Conservation (phyloP, 2,888 invertebrate species). For the Liopterus haemorrhoidalis region DNA sequence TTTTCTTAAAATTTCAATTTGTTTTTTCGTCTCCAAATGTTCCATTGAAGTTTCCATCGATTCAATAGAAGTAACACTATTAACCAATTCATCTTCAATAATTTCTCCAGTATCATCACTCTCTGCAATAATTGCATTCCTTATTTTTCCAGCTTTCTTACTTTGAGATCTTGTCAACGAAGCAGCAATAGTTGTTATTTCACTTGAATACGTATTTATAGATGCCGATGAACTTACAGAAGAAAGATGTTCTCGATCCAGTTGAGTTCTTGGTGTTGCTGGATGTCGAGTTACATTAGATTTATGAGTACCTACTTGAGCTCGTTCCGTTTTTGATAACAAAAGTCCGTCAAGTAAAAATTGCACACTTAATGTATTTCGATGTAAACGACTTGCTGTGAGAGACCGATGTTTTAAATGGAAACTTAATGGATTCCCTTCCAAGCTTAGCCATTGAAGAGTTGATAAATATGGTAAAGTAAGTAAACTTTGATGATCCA, state of each 20-base stretch:
- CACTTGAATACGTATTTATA: conserved; percentile 9
- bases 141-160: conserved; percentile 30
- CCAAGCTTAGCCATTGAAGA: conserved; percentile 51
- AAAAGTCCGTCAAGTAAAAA: conserved; percentile 53
- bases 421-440: conserved; percentile 58
- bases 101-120: conserved; percentile 18
- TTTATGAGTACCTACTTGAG: conserved; percentile 45
- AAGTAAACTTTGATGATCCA: conserved; percentile 53
- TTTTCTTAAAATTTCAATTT: conserved; percentile 52
- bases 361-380: conserved; percentile 48
- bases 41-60: conserved; percentile 41
- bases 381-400: conserved; percentile 53
- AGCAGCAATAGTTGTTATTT: conserved; percentile 16
- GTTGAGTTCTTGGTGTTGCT: conserved; percentile 15
- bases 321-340: conserved; percentile 51
- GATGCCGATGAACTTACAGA: conserved; percentile 14
- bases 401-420: conserved; percentile 55
- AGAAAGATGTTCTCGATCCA: conserved; percentile 24
- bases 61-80: conserved; percentile 27
- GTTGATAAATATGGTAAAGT: conserved; percentile 52
- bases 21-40: conserved; percentile 54
- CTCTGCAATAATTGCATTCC: conserved; percentile 36
- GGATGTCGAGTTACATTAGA: conserved; percentile 28
- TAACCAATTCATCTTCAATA: conserved; percentile 15
- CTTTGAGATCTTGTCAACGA: conserved; percentile 12